Base-by-base conservation (phyloP, 2,113 vertebrate genomes). In the Poicephalus gulielmi region DNA sequence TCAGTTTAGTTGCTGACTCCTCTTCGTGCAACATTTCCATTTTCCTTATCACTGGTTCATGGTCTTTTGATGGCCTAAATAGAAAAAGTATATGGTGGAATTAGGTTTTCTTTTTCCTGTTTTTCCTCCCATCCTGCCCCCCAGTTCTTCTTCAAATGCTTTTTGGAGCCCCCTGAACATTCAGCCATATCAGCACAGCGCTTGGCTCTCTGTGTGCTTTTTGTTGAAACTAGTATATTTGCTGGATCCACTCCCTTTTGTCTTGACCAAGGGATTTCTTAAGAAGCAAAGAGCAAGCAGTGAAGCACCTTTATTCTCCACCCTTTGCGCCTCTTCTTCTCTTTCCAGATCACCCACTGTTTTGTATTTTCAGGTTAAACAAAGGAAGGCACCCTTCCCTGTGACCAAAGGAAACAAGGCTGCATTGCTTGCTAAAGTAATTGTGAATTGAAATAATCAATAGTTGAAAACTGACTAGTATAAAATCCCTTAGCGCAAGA, bases 71-170 rank as follows among this genome's bases (percentile, higher is more conserved):
- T n/a, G 24, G 3, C 7, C 6, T 24, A 47, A 43, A 24, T 13
- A 74, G 9, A 46, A 67, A 68, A 67, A 84, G 64, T 24, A 17
- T 2, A 22, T 6, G 3, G 1, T 30, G 6, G 0, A 7, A 11
- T 43, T 25, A 49, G 35, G 12, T 22, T 67, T n/a, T 6, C 8
- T 7, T 2, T 23, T 74, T 44, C 2, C 1, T 12, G 30, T 43
- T 28, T 5, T 7, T 6, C 1, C 3, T 2, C 3, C 33, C 17
- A 59, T 59, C 17, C 6, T 35, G 33, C 14, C 3, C 5, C 1
- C 0, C 1, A 15, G 1, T 67, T 74, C 7, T 64, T 68, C 37
- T 41, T 81, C 44, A 39, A 28, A 11, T 46, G 19, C 4, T 81
- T 78, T 81, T 63, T 63, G 55, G 7, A 76, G 4, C 10, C 55